phyloP scores from a whole-genome alignment of 2,113 vertebrate species.

The Sarotherodon lohbergeri region DNA sequence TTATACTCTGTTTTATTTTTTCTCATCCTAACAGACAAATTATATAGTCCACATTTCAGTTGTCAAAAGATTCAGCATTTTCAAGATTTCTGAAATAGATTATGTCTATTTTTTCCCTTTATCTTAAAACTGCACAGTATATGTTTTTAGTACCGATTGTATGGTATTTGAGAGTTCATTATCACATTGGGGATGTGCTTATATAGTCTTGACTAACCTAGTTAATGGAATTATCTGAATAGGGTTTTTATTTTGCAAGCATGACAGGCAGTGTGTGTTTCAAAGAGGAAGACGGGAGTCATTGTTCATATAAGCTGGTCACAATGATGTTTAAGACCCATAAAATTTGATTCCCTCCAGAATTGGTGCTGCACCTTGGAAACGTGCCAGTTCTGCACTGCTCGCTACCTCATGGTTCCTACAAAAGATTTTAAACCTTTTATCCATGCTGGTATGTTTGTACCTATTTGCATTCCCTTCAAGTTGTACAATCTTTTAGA shows the following conservation, averaged over 20 bases:
- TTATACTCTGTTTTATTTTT: background rate
- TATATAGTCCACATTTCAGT: background rate
- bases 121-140: background rate
- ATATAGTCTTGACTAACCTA: slow-evolving; percentile 12
- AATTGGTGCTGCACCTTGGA: slow-evolving; percentile 57
- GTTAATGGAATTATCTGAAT: slow-evolving; percentile 51
- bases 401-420: slow-evolving; percentile 27
- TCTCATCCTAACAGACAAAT: background rate
- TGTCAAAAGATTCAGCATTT: background rate
- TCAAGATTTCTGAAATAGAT: background rate
- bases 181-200: background rate
- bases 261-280: slow-evolving; percentile 17
- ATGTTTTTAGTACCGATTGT: background rate
- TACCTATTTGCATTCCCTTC: slow-evolving; percentile 52
- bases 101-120: background rate
- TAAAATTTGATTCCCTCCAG: slow-evolving; percentile 60
- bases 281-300: slow-evolving; percentile 19
- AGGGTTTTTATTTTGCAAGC: slow-evolving; percentile 34
- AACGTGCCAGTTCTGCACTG: slow-evolving; percentile 16
- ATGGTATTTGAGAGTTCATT: background rate
- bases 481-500: slow-evolving; percentile 36
- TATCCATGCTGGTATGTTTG: slow-evolving; percentile 51
- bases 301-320: slow-evolving; percentile 62
- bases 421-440: slow-evolving; percentile 57
- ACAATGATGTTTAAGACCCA: slow-evolving; percentile 66